These are phyloP conservation scores for Drosophila quinaria DNA, from an alignment of 2,888 invertebrate genomes.

Conservation along the genomic window DNA sequence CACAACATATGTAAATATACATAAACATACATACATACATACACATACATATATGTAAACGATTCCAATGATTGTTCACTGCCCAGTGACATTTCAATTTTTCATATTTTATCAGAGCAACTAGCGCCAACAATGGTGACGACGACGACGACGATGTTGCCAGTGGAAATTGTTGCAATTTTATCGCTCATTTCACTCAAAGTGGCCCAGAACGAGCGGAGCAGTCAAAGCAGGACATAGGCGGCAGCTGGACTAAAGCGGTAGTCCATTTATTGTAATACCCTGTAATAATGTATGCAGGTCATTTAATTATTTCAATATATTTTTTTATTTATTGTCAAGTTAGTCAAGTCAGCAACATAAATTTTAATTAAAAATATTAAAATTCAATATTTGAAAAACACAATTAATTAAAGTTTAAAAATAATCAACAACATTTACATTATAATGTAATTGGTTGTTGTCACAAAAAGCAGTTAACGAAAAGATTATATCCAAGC, in stretches of 20 bases:
- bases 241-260: slow-evolving; percentile 13
- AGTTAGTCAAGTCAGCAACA: too few relatives aligned
- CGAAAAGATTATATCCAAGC: background rate
- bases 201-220: slow-evolving; percentile 26
- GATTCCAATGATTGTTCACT: slow-evolving; percentile 61
- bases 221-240: slow-evolving; percentile 29
- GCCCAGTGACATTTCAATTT: slow-evolving; percentile 72
- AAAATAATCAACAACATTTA: too few relatives aligned
- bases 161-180: slow-evolving; percentile 78
- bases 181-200: slow-evolving; percentile 80
- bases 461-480: background rate
- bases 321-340: background rate
- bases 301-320: too few relatives aligned
- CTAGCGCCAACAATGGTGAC: slow-evolving; percentile 23
- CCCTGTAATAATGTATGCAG: slow-evolving; percentile 11
- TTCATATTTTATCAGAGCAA: slow-evolving; percentile 71
- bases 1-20: background rate
- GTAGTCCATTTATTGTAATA: slow-evolving; percentile 41
- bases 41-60: slow-evolving; percentile 5
- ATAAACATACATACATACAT: slow-evolving; percentile 10
- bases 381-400: too few relatives aligned
- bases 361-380: too few relatives aligned
- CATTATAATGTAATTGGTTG: too few relatives aligned
- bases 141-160: slow-evolving; percentile 30
- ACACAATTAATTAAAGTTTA: too few relatives aligned